phyloP scores from a whole-genome alignment of 2,113 vertebrate species.

The Burhinus oedicnemus region DNA sequence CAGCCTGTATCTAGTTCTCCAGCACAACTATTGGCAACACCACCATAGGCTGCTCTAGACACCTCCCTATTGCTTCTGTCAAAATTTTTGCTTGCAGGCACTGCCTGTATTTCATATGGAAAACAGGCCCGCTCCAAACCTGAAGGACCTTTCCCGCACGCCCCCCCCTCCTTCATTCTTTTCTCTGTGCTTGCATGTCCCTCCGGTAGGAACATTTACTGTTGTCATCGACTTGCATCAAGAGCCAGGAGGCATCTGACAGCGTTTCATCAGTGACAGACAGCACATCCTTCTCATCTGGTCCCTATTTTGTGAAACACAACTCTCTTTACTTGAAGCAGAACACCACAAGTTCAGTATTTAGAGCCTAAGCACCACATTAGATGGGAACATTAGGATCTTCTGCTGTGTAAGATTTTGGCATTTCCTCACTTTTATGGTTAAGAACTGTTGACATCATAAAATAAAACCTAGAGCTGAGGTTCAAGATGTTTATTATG shows the following conservation, averaged over 20 bases:
- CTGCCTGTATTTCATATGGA: neutral
- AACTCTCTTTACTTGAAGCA: neutral
- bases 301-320: neutral
- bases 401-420: constrained; percentile 14
- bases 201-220: neutral
- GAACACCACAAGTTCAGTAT: neutral
- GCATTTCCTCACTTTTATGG: neutral
- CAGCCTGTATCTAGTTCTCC: neutral
- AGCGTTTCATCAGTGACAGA: neutral
- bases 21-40: neutral
- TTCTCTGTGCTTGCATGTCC: neutral
- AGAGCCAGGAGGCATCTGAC: neutral
- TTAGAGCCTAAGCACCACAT: neutral
- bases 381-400: neutral
- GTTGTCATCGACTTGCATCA: neutral
- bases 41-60: neutral
- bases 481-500: neutral
- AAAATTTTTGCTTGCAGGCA: neutral
- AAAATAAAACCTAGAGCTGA: constrained; percentile 11
- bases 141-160: neutral
- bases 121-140: neutral
- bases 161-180: neutral
- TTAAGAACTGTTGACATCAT: constrained; percentile 22
- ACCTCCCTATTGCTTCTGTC: neutral
- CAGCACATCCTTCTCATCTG: neutral